Percentiles rank a stretch among this genome's conserved stretches.
phyloP scores from a whole-genome alignment of 2,797 vertebrate genomes.

The Amphiprion clarkii region DNA sequence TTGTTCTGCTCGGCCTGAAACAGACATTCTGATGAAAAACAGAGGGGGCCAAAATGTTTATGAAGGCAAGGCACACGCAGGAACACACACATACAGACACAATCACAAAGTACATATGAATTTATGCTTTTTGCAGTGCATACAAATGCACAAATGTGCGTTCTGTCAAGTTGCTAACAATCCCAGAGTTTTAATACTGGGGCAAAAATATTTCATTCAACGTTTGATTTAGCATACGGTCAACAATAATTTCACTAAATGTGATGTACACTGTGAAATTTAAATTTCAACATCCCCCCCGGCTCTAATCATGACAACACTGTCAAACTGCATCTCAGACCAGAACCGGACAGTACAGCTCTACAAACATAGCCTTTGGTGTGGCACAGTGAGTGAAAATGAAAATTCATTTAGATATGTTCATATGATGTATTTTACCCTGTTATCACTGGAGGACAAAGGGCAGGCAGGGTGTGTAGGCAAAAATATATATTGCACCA shows the following conservation, averaged over 20 bases:
- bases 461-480: too few relatives aligned
- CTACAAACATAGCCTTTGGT: background rate
- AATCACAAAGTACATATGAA: constrained; percentile 21
- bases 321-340: constrained; percentile 28
- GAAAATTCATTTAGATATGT: constrained; percentile 13
- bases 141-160: constrained; percentile 27
- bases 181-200: constrained; percentile 18
- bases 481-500: background rate
- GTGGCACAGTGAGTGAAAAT: background rate
- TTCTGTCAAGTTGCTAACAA: constrained; percentile 13
- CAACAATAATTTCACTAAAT: background rate
- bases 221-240: constrained; percentile 22
- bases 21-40: constrained; percentile 83
- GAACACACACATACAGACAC: constrained; percentile 20
- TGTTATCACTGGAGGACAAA: background rate
- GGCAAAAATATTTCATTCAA: background rate
- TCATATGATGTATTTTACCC: background rate
- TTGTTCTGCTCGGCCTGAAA: constrained; percentile 78
- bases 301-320: constrained; percentile 27
- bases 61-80: constrained; percentile 66
- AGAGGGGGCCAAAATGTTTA: constrained; percentile 74
- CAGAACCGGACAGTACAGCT: background rate
- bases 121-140: constrained; percentile 18
- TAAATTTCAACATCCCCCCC: background rate
- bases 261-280: background rate